Evolutionary conservation across 2,888 invertebrate genomes (phyloP).

Genomic region (Calephelis perditalis): DNA sequence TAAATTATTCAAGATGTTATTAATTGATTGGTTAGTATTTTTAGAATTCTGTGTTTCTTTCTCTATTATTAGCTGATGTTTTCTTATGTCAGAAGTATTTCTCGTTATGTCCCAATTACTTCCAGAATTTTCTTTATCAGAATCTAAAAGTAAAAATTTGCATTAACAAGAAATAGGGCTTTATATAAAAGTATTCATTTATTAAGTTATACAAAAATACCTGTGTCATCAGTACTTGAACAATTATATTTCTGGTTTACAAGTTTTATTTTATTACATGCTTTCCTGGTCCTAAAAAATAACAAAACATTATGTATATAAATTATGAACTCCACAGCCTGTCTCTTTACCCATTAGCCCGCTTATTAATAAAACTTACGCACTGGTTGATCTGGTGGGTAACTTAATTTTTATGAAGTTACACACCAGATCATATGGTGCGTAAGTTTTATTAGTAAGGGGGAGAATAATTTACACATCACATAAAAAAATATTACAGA

Average conservation of each 20-base stretch:
- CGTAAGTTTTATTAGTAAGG: too few relatives aligned
- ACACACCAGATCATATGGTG: too few relatives aligned
- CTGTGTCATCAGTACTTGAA: constrained; percentile 41
- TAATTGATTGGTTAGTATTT: constrained; percentile 51
- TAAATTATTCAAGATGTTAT: constrained; percentile 49
- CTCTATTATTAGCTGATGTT: constrained; percentile 53
- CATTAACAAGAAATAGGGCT: neutral
- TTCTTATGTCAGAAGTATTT: constrained; percentile 49
- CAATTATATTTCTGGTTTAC: constrained; percentile 32
- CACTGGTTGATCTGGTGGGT: too few relatives aligned
- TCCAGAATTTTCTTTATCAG: constrained; percentile 55
- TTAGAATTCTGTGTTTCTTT: constrained; percentile 31
- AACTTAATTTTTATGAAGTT: too few relatives aligned
- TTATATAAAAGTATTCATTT: neutral
- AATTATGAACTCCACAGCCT: too few relatives aligned
- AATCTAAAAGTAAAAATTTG: constrained; percentile 42
- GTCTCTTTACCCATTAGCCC: too few relatives aligned
- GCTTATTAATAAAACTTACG: too few relatives aligned
- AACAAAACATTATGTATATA: too few relatives aligned
- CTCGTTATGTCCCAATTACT: constrained; percentile 26
- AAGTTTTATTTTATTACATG: constrained; percentile 33
- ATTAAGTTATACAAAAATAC: constrained; percentile 31
- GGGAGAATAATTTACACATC: too few relatives aligned
- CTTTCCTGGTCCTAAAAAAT: constrained; percentile 31
- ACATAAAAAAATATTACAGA: too few relatives aligned